A percentile compares a stretch with the other conserved stretches of the same genome.
Evolutionary conservation across 1,140 invertebrate genomes (phyloP).

Genomic region (Leguminivora glycinivorella): DNA sequence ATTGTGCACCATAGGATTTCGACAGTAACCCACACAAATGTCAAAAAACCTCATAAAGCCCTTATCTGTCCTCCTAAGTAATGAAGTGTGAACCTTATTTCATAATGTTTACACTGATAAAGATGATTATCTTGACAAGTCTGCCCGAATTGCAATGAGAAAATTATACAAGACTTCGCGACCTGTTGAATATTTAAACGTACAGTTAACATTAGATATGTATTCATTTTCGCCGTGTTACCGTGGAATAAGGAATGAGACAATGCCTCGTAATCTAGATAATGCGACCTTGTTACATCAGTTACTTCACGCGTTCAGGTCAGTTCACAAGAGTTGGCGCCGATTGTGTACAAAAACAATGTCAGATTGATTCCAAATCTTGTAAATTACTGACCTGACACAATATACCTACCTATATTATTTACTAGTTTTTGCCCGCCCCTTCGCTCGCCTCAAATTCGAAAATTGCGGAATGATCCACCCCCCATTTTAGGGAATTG

Average conservation of each 20-base stretch:
- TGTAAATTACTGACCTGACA: too few relatives aligned
- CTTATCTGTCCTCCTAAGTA: background rate
- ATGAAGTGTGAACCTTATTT: slow-evolving; percentile 7
- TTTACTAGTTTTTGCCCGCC: too few relatives aligned
- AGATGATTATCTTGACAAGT: background rate
- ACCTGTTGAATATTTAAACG: slow-evolving; percentile 2
- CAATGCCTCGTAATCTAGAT: background rate
- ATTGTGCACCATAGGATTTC: background rate
- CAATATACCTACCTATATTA: too few relatives aligned
- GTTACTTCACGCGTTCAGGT: background rate
- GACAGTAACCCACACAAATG: background rate
- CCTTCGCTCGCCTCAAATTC: too few relatives aligned
- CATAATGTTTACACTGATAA: background rate
- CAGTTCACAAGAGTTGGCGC: background rate
- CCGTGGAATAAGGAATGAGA: background rate
- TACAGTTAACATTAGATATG: background rate
- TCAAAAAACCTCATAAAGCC: slow-evolving; percentile 1
- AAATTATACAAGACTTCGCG: background rate
- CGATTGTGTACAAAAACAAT: background rate
- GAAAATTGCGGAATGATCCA: too few relatives aligned
- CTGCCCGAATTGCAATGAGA: background rate
- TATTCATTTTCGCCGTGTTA: background rate
- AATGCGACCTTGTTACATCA: slow-evolving; percentile 7
- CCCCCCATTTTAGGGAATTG: too few relatives aligned
- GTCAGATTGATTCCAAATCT: background rate